These are phyloP conservation scores for Gisinianus flammeolus DNA, from an alignment of 2,888 invertebrate genomes.

Conservation along the genomic window DNA sequence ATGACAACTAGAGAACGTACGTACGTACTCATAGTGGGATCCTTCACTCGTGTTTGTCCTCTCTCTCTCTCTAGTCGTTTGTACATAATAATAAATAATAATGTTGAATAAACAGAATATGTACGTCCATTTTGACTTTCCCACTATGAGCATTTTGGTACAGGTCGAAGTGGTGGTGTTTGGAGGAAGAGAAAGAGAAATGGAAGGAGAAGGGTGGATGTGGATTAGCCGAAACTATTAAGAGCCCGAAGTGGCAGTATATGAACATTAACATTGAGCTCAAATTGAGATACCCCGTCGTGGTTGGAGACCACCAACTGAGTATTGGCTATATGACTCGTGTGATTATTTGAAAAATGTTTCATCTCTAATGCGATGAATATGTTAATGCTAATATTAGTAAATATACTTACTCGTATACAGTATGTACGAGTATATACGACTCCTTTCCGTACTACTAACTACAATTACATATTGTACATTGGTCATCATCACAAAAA, in stretches of 20 bases:
- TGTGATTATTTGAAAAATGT: conserved; percentile 52
- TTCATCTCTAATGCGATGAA: conserved; percentile 35
- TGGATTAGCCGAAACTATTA: conserved; percentile 26
- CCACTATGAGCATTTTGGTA: too few species aligned
- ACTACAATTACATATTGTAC: too few species aligned
- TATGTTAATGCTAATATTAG: conserved; percentile 13
- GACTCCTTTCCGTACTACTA: neutral
- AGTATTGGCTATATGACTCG: conserved; percentile 52
- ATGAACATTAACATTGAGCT: conserved; percentile 33
- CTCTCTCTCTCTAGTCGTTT: neutral
- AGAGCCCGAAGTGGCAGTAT: conserved; percentile 33
- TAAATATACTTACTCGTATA: neutral
- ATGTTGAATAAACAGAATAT: too few species aligned
- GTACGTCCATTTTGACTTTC: too few species aligned
- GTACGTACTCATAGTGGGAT: too few species aligned
- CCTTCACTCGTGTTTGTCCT: neutral
- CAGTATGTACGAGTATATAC: neutral
- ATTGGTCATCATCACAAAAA: too few species aligned
- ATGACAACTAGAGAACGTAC: conserved; percentile 22
- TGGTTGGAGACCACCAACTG: conserved; percentile 52
- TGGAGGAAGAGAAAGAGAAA: too few species aligned
- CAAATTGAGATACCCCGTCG: conserved; percentile 47
- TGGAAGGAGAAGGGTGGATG: conserved; percentile 11
- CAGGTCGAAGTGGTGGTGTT: too few species aligned
- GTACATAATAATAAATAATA: too few species aligned